Evolutionary conservation across 2,888 invertebrate genomes (phyloP).

Genomic region (Siphonodentalium dalli): DNA sequence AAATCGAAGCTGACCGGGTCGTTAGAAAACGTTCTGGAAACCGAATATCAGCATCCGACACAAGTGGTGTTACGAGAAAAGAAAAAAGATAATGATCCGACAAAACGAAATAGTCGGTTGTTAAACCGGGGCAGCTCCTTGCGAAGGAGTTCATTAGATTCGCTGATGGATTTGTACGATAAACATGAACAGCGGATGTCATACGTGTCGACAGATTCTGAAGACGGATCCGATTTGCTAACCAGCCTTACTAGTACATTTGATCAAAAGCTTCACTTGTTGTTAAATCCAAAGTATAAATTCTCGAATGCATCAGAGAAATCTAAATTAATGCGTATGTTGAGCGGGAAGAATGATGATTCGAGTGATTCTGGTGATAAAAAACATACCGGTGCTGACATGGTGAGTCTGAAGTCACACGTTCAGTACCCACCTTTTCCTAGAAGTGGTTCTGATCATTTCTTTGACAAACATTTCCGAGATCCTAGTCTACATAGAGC

Average conservation of each 20-base stretch:
- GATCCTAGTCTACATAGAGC: slow-evolving; percentile 57
- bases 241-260: slow-evolving; percentile 55
- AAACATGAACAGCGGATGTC: slow-evolving; percentile 43
- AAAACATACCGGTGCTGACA: slow-evolving; percentile 4
- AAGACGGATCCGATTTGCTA: slow-evolving; percentile 56
- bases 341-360: slow-evolving; percentile 11
- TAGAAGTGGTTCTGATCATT: slow-evolving; percentile 26
- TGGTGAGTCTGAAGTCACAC: slow-evolving; percentile 3
- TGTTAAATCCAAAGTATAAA: slow-evolving; percentile 52
- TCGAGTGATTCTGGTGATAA: slow-evolving; percentile 6
- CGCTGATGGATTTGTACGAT: slow-evolving; percentile 67
- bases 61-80: too few species aligned
- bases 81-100: too few species aligned
- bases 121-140: slow-evolving; percentile 33
- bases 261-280: slow-evolving; percentile 56
- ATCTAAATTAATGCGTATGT: slow-evolving; percentile 12
- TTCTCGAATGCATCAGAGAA: slow-evolving; percentile 29
- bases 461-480: slow-evolving; percentile 39
- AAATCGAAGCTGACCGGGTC: too few species aligned
- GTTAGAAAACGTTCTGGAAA: too few species aligned
- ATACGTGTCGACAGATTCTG: slow-evolving; percentile 51
- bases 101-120: slow-evolving; percentile 25
- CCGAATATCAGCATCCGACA: too few species aligned
- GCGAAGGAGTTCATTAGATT: slow-evolving; percentile 70
- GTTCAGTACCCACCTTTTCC: slow-evolving; percentile 4